Conservation (phyloP, 2,113 vertebrate genomes). For the Canis aureus region DNA sequence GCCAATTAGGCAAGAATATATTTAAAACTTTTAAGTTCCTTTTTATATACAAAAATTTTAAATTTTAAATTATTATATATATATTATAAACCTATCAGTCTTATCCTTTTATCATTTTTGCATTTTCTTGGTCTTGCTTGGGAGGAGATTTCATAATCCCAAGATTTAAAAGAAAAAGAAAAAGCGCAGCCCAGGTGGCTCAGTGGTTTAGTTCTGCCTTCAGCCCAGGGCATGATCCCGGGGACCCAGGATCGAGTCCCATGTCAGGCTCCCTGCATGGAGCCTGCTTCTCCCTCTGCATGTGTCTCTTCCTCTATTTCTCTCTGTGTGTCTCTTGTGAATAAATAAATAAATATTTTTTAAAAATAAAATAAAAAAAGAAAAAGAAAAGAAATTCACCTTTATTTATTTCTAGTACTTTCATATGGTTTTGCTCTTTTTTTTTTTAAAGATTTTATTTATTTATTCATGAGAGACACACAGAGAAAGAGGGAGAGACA, state of each 20-base stretch:
- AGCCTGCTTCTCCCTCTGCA: too few relatives aligned
- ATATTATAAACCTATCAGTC: not conserved
- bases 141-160: conserved; percentile 16
- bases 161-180: not conserved
- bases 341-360: too few relatives aligned
- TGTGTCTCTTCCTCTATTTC: too few relatives aligned
- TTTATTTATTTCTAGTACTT: not conserved
- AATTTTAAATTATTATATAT: not conserved
- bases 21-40: conserved; percentile 11
- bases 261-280: too few relatives aligned
- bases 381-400: not conserved
- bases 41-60: not conserved
- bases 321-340: too few relatives aligned
- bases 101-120: conserved; percentile 15
- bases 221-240: too few relatives aligned
- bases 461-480: too few relatives aligned
- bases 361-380: not conserved
- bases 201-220: too few relatives aligned
- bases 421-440: not conserved
- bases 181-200: too few relatives aligned
- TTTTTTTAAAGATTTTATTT: too few relatives aligned
- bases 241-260: too few relatives aligned
- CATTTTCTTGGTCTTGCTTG: conserved; percentile 14
- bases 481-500: too few relatives aligned
- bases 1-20: not conserved